phyloP scores from a whole-genome alignment of 1,140 invertebrate genomes.

The Drosophila mayri region DNA sequence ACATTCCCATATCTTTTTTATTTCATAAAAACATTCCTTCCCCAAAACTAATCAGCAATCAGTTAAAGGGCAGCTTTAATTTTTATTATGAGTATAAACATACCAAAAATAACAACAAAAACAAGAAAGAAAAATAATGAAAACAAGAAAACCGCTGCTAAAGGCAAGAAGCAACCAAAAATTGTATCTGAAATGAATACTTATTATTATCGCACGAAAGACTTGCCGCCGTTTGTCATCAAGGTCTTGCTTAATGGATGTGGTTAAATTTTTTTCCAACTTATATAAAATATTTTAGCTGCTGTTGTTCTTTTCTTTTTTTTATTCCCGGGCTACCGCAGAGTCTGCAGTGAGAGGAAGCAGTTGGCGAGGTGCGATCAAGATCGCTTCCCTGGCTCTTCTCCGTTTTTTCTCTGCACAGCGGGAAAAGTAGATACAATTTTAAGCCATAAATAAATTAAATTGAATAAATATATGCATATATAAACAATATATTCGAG shows the following conservation, averaged over 20 bases:
- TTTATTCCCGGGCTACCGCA: slow-evolving; percentile 22
- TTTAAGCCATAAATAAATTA: not conserved
- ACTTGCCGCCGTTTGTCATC: slow-evolving; percentile 78
- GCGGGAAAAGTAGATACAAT: not conserved
- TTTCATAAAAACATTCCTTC: slow-evolving; percentile 25
- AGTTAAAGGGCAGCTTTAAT: slow-evolving; percentile 13
- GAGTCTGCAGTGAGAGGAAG: slow-evolving; percentile 36
- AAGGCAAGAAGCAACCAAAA: slow-evolving; percentile 28
- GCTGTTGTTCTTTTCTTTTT: slow-evolving; percentile 19
- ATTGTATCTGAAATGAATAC: slow-evolving; percentile 70
- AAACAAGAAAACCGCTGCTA: slow-evolving; percentile 14
- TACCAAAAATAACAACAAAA: slow-evolving; percentile 23
- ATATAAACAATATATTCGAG: too few relatives aligned
- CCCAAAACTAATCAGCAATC: slow-evolving; percentile 21
- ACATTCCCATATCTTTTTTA: slow-evolving; percentile 3
- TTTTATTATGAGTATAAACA: slow-evolving; percentile 23
- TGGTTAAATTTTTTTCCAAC: slow-evolving; percentile 45
- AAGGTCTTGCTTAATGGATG: slow-evolving; percentile 68
- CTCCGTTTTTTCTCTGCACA: not conserved
- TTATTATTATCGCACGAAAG: slow-evolving; percentile 72
- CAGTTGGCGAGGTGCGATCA: slow-evolving; percentile 37
- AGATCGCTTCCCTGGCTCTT: slow-evolving; percentile 27
- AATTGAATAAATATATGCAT: too few relatives aligned
- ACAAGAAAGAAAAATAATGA: not conserved
- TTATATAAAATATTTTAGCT: slow-evolving; percentile 61